phyloP scores from a whole-genome alignment of 2,113 vertebrate genomes.

The Hirundichthys speculiger region DNA sequence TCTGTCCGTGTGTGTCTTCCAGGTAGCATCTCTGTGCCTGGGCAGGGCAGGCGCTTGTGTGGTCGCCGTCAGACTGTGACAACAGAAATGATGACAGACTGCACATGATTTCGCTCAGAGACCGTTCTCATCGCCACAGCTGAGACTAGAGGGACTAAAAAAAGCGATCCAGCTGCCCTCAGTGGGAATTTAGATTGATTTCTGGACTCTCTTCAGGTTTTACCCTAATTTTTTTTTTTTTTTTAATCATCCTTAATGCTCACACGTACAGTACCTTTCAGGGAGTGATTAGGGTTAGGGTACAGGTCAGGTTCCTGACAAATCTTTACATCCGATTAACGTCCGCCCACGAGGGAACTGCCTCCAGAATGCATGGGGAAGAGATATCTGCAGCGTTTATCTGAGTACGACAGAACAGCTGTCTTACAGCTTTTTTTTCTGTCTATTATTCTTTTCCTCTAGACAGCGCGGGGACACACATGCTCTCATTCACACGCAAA shows the following conservation, averaged over 20 bases:
- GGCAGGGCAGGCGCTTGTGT: slow-evolving; percentile 96
- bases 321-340: slow-evolving; percentile 7
- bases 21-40: slow-evolving; percentile 95
- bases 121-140: not conserved
- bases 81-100: not conserved
- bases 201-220: slow-evolving; percentile 18
- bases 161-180: not conserved
- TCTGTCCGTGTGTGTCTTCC: slow-evolving; percentile 2
- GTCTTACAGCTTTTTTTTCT: slow-evolving; percentile 12
- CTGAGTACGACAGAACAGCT: slow-evolving; percentile 43
- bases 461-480: slow-evolving; percentile 19
- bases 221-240: not conserved
- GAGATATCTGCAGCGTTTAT: slow-evolving; percentile 33
- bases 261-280: slow-evolving; percentile 8
- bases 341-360: slow-evolving; percentile 18
- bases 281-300: not conserved
- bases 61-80: slow-evolving; percentile 91
- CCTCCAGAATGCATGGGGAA: slow-evolving; percentile 4
- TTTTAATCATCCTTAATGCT: not conserved
- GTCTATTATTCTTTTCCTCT: slow-evolving; percentile 32
- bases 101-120: not conserved
- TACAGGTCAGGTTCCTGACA: slow-evolving; percentile 3
- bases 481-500: slow-evolving; percentile 13
- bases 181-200: not conserved
- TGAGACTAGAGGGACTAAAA: not conserved